phyloP scores from a whole-genome alignment of 2,797 vertebrate species.

The Novumbra hubbsi region DNA sequence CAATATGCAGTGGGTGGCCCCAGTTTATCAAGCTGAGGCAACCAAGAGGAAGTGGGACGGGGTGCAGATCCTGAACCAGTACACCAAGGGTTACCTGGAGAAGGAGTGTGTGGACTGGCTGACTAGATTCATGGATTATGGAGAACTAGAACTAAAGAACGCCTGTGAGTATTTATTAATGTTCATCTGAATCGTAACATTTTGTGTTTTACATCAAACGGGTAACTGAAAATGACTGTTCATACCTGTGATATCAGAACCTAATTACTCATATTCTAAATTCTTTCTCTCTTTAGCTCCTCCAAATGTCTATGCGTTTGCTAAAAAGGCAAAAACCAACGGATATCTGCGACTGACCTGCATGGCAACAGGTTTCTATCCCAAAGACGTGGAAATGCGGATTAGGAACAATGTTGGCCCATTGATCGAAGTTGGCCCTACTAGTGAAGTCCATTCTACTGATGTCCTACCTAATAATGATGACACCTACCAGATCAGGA shows the following conservation, averaged over 20 bases:
- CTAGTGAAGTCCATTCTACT: not conserved
- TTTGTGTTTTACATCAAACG: not conserved
- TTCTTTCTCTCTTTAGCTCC: constrained; percentile 28
- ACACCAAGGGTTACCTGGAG: constrained; percentile 75
- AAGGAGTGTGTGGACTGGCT: constrained; percentile 71
- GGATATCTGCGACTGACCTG: constrained; percentile 40
- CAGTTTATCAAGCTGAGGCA: rapidly evolving
- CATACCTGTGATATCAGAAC: not conserved
- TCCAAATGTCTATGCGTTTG: constrained; percentile 18
- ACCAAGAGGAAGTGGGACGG: constrained; percentile 72
- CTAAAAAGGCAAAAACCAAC: rapidly evolving
- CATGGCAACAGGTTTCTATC: constrained; percentile 62
- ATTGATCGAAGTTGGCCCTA: rapidly evolving
- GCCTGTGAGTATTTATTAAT: not conserved
- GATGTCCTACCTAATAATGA: constrained; percentile 55
- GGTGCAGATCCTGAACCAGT: constrained; percentile 62
- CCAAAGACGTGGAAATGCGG: constrained; percentile 30
- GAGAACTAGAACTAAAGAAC: rapidly evolving
- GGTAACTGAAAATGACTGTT: not conserved
- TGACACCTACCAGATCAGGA: constrained; percentile 54
- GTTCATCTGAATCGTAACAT: not conserved
- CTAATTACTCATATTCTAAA: not conserved
- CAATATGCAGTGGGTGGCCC: constrained; percentile 47
- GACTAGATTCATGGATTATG: constrained; percentile 26
- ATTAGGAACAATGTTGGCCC: constrained; percentile 15